Evolutionary conservation across 2,888 invertebrate genomes (phyloP), one percentile per base, ranked within the genome.

Genomic region (Dynastes tityus): DNA sequence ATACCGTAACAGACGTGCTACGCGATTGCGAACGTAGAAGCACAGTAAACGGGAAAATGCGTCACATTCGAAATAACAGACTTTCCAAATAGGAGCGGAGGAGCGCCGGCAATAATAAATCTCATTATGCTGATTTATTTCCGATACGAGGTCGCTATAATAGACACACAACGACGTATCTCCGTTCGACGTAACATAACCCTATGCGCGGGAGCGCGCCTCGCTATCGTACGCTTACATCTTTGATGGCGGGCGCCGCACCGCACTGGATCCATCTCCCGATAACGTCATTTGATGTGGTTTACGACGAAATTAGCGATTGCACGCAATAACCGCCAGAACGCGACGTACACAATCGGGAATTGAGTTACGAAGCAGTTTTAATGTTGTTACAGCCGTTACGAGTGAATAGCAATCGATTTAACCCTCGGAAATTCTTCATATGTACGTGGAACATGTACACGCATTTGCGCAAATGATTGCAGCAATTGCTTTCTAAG

Each of bases 121-220:
- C 77, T 77, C 55, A 77, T 77, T 77, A 77, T 68, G 61, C 77
- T 77, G 77, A 77, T 77, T 77, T 77, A 77, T 77, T 68, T 68
- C 68, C 61, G 68, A 68, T 68, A 68, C 51, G 51, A 68, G 11
- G 49, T 13, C 68, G 51, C 22, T 29, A 51, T 68, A 51, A 63
- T 63, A 63, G 63, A 63, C 51, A 68, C 68, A 68, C 68, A 68
- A 65, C 68, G 22, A 68, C 51, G 49, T 68, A 65, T 65, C 65
- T 65, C 65, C 65, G 65, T 65, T 65, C 51, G 51, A 68, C 68
- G 68, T 29, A 29, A 45, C 11, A 1, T 45, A 6, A 8, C 45
- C 1, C 45, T 45, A 11, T 45, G 11, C 6, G 45, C 55, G 55
- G 13, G 22, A 16, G 6, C 63, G 63, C 32, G 29, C 32, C 13